Base-by-base conservation (phyloP, 2,113 vertebrate genomes). In the Pomatostomus ruficeps region DNA sequence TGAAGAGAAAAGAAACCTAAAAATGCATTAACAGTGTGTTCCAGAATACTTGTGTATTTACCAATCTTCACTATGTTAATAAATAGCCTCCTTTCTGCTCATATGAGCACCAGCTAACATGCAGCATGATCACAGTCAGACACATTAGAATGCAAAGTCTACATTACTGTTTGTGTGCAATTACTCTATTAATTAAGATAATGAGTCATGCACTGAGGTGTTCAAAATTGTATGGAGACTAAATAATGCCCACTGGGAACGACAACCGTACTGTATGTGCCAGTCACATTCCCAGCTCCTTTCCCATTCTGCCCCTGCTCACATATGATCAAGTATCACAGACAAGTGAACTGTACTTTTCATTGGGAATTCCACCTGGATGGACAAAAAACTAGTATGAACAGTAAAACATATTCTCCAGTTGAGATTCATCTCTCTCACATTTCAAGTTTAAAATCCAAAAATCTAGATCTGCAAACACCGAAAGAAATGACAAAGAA, bases 171-270 rank as follows among this genome's bases (percentile, higher is more conserved):
- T 88, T 88, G 54, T 40, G 52, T 28, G 73, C 76, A 96, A 89
- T 96, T 85, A 92, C 31, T 85, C 88, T 62, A 54, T 83, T 95
- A 95, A 95, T 92, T 93, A 93, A 93, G 67, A 77, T 90, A 91
- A 92, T 95, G 63, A 94, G 65, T 79, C 77, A 81, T 83, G 54
- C 70, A 89, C 79, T 57, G 45, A 95, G 73, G 71, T 89, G 70
- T 65, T 91, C 68, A 79, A 85, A 88, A 89, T 57, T 89, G 43
- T 85, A 70, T 4, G 1, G 80, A 91, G 92, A 86, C 31, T 87
- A 91, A 89, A 92, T 40, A 91, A 63, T 91, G 84, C 71, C 89
- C 86, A 90, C 36, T 94, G 88, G 91, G 87, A 91, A 95, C 4
- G 14, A 40, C 33, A 90, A 67, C 42, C 6, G 7, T 28, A 42